A percentile compares a stretch with the other conserved stretches of the same genome.
These are phyloP conservation scores for Timema cristinae DNA, from an alignment of 2,888 invertebrate genomes.

Conservation along the genomic window DNA sequence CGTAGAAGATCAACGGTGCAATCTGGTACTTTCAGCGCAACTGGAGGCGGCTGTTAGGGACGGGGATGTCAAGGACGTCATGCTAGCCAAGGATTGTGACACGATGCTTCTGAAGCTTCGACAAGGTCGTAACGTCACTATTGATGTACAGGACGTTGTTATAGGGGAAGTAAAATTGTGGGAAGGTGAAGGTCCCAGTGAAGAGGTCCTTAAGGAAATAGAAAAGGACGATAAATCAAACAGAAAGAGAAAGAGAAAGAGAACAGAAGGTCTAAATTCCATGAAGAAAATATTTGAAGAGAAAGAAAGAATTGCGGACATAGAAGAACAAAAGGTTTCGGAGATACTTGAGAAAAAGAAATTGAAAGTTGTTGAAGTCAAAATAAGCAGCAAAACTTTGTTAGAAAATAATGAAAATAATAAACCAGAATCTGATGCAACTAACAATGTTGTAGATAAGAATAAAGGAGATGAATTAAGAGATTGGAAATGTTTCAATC, in stretches of 20 bases:
- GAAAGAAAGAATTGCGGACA: constrained; percentile 65
- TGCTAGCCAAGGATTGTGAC: constrained; percentile 72
- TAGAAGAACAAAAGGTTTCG: constrained; percentile 52
- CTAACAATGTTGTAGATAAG: constrained; percentile 45
- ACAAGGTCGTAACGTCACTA: constrained; percentile 69
- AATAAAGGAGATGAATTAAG: constrained; percentile 38
- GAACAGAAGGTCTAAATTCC: constrained; percentile 59
- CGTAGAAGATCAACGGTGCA: constrained; percentile 68
- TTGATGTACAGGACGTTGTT: constrained; percentile 61
- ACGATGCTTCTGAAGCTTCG: constrained; percentile 68
- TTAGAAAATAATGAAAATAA: constrained; percentile 37
- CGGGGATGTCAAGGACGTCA: constrained; percentile 71
- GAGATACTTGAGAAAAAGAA: constrained; percentile 44
- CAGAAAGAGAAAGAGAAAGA: constrained; percentile 33
- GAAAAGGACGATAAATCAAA: constrained; percentile 49
- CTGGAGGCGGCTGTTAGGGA: constrained; percentile 72
- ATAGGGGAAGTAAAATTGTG: constrained; percentile 53
- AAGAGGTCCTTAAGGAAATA: constrained; percentile 47
- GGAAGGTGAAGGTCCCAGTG: constrained; percentile 65
- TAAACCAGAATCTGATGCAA: constrained; percentile 47
- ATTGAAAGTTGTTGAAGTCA: constrained; percentile 28
- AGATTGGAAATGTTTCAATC: constrained; percentile 51
- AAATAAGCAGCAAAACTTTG: constrained; percentile 14
- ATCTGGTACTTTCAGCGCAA: constrained; percentile 67
- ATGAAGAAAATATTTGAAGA: constrained; percentile 73